These are phyloP conservation scores for Microctonus hyperodae DNA, from an alignment of 2,888 invertebrate species.

Conservation along the genomic window DNA sequence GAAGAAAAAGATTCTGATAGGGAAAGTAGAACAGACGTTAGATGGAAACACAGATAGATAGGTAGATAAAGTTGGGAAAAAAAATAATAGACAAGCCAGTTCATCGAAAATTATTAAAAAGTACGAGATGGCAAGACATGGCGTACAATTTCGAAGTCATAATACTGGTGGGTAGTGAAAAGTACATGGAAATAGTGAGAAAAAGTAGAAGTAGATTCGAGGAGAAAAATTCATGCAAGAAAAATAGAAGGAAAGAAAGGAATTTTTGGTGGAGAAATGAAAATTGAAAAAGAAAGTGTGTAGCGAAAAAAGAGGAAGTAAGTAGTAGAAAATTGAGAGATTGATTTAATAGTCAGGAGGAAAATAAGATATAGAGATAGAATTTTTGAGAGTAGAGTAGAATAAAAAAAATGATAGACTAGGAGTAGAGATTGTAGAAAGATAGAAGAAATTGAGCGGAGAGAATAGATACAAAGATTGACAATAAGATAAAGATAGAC, in stretches of 20 bases:
- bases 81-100: neutral
- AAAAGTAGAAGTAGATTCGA: neutral
- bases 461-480: neutral
- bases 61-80: conserved; percentile 7
- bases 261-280: neutral
- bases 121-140: conserved; percentile 41
- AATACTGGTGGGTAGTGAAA: conserved; percentile 48
- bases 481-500: conserved; percentile 9
- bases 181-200: conserved; percentile 10
- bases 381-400: no score
- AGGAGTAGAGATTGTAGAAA: no score
- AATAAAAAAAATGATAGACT: no score
- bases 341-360: no score
- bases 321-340: no score
- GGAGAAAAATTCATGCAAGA: conserved; percentile 3
- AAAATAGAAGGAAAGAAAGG: conserved; percentile 9
- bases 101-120: conserved; percentile 22
- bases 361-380: no score
- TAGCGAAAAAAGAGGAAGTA: no score
- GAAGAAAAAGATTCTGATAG: conserved; percentile 1
- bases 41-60: conserved; percentile 15
- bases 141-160: conserved; percentile 44
- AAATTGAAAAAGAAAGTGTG: no score
- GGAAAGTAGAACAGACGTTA: conserved; percentile 10
- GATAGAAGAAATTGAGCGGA: conserved; percentile 13